Evolutionary conservation across 2,888 invertebrate species (phyloP).

Genomic region (Thyatira batis): DNA sequence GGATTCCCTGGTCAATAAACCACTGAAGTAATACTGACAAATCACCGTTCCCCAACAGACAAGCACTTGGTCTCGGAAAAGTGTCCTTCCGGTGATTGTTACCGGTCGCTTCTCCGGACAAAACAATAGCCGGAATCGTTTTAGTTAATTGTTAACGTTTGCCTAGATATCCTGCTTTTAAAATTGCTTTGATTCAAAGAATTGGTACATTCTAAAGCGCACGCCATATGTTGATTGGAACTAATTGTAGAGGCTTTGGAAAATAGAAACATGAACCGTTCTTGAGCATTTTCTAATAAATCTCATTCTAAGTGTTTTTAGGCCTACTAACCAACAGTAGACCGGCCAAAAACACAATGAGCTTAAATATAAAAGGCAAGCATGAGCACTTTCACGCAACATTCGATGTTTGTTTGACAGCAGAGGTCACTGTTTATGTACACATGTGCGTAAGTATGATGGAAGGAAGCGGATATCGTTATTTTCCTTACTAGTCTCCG

Average conservation of each 20-base stretch:
- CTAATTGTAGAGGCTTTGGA: not conserved
- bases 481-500: constrained; percentile 38
- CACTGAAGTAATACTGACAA: not conserved
- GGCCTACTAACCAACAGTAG: not conserved
- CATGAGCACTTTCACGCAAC: constrained; percentile 14
- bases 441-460: constrained; percentile 1
- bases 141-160: constrained; percentile 47
- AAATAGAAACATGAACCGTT: no score
- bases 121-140: constrained; percentile 58
- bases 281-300: no score
- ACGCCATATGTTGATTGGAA: not conserved
- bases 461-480: constrained; percentile 57
- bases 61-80: constrained; percentile 23
- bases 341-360: not conserved
- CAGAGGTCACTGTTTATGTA: constrained; percentile 34
- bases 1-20: not conserved
- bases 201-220: constrained; percentile 4
- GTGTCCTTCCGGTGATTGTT: constrained; percentile 58
- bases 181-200: constrained; percentile 6
- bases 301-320: no score
- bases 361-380: constrained; percentile 16
- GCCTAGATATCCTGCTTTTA: constrained; percentile 42
- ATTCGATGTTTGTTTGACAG: constrained; percentile 38
- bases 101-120: constrained; percentile 33
- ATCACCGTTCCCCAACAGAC: constrained; percentile 20